Evolutionary conservation across 2,113 vertebrate species (phyloP).

Genomic region (Donacobius atricapilla): DNA sequence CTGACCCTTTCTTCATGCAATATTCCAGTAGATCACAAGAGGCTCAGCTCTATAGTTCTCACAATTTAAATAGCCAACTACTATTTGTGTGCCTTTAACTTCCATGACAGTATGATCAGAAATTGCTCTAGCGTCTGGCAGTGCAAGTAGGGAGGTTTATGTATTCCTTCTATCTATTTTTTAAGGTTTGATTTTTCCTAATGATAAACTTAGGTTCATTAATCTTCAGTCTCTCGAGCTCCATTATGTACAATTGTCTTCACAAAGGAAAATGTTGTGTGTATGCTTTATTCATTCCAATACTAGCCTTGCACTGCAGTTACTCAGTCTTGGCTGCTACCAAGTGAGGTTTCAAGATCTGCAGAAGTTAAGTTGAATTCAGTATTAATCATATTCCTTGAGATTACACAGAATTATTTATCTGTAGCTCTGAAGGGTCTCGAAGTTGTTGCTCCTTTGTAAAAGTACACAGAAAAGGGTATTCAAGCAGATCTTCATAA

Average conservation of each 20-base stretch:
- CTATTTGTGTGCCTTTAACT: background rate
- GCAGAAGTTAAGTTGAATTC: background rate
- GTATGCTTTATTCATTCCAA: background rate
- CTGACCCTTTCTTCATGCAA: background rate
- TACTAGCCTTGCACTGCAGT: background rate
- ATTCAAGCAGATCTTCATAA: background rate
- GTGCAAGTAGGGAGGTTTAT: background rate
- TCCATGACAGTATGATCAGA: background rate
- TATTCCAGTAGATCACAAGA: background rate
- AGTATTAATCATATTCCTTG: background rate
- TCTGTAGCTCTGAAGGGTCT: background rate
- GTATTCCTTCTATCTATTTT: background rate
- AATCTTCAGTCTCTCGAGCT: background rate
- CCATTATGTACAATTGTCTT: background rate
- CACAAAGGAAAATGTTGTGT: background rate
- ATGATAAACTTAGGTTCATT: background rate
- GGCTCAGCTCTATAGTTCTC: background rate
- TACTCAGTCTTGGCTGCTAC: background rate
- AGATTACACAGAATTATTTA: background rate
- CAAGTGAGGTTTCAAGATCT: background rate
- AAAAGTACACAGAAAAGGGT: background rate
- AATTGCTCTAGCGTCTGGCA: background rate
- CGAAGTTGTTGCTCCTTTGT: background rate
- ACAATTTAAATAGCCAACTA: background rate
- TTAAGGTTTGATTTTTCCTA: background rate